Percentiles rank a stretch among this genome's conserved stretches.
These are phyloP conservation scores for Canis aureus DNA, from an alignment of 2,113 vertebrate genomes.

Conservation along the genomic window DNA sequence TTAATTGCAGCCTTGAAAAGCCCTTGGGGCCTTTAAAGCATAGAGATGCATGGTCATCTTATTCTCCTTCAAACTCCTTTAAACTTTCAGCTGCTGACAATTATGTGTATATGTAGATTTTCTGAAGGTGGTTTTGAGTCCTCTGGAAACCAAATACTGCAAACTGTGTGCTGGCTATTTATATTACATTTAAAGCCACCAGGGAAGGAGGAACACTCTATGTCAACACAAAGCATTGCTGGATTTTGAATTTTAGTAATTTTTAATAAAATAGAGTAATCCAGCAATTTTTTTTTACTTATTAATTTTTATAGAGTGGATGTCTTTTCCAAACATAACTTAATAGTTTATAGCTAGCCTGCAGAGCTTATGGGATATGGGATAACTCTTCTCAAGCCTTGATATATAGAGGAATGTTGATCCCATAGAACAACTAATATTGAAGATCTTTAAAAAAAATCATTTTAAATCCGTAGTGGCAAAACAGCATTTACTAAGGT, in stretches of 20 bases:
- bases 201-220: neutral
- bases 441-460: neutral
- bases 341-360: neutral
- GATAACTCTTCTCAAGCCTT: neutral
- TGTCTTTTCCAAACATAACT: conserved; percentile 17
- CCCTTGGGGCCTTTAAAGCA: conserved; percentile 61
- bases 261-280: conserved; percentile 10
- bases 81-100: conserved; percentile 11
- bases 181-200: neutral
- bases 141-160: conserved; percentile 51
- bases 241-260: conserved; percentile 48
- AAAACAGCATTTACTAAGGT: conserved; percentile 9
- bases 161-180: conserved; percentile 24
- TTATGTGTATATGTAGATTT: conserved; percentile 60
- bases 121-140: conserved; percentile 36
- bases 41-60: conserved; percentile 35
- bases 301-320: conserved; percentile 10
- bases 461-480: neutral
- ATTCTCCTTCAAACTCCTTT: conserved; percentile 41
- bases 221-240: conserved; percentile 32
- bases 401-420: neutral
- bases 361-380: neutral
- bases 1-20: conserved; percentile 71
- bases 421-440: neutral
- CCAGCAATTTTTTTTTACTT: neutral